Evolutionary conservation across 2,888 invertebrate species (phyloP).

Genomic region (Sabatieria punctata): DNA sequence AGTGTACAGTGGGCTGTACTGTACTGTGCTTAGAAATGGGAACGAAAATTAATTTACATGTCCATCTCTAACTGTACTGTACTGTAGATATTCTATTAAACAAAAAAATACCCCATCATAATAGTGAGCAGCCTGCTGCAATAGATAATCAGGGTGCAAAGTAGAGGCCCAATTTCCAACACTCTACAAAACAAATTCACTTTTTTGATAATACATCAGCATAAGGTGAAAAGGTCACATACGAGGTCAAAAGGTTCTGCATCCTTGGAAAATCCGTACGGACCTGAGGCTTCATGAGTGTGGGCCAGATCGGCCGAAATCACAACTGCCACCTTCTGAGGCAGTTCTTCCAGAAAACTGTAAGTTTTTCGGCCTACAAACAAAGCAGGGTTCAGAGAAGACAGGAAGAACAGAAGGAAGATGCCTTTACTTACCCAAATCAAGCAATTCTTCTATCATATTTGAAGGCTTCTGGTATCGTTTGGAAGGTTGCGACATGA

Average conservation of each 20-base stretch:
- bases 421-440: slow-evolving; percentile 6
- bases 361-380: slow-evolving; percentile 9
- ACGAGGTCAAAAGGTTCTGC: slow-evolving; percentile 13
- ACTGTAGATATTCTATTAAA: no score
- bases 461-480: slow-evolving; percentile 6
- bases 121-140: slow-evolving; percentile 6
- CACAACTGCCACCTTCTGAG: slow-evolving; percentile 10
- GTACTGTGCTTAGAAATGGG: no score
- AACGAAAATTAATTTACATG: no score
- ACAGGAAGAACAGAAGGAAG: neutral
- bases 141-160: slow-evolving; percentile 8
- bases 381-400: neutral
- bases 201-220: neutral
- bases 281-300: slow-evolving; percentile 11
- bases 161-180: slow-evolving; percentile 11
- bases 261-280: slow-evolving; percentile 12
- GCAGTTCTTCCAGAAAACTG: slow-evolving; percentile 5
- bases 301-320: slow-evolving; percentile 12
- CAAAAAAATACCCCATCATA: slow-evolving; percentile 8
- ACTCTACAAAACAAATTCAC: neutral
- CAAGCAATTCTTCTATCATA: slow-evolving; percentile 12
- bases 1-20: no score
- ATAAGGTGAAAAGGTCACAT: no score
- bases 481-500: slow-evolving; percentile 11
- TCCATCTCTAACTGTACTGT: no score